Base-by-base conservation (phyloP, 2,797 vertebrate species). In the Chelidonichthys spinosus region DNA sequence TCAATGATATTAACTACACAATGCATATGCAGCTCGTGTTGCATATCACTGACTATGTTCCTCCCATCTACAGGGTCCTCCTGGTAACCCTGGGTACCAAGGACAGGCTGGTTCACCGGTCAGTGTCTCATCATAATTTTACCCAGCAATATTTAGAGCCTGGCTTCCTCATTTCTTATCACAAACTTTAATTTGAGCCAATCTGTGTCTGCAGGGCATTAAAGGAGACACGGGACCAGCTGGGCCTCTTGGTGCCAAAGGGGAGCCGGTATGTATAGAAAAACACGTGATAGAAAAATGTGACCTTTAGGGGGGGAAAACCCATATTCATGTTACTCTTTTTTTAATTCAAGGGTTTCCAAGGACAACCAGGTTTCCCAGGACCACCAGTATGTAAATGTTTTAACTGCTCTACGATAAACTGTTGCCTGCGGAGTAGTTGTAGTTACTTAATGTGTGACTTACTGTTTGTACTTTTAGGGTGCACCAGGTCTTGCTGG, bases 361-460 rank as follows among this genome's bases (percentile, higher is more conserved):
- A 96, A 95, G 98, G 98, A 86, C 95, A 95, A 35, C 95, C 97
- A 0, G 97, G 98, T 75, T 98, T 98, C 78, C 97, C 96, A 0
- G 98, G 98, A 65, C 92, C 93, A 0, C 95, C 94, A 56, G 98
- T 99, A 87, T 94, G 96, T 95, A 63, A 65, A 60, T 32, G 3
- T 10, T 55, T 59, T 3, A 35, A 3, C 5, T 69, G 25, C 5
- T 60, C 11, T 42, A 32, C 13, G 32, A 2, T 4, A 32, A 11
- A 11, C 36, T 15, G 2, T 37, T 58, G 17, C 63, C 13, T 67
- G 40, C 11, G 6, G 10, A 64, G 17, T 32, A 33, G 4, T 2
- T 76, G 3, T 5, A 5, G 4, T 50, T n/a, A 55, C 6, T 65
- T 58, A 71, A 0, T 35, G 7, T 65, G 10, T 54, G 56, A 10